These are phyloP conservation scores for Rhagonycha lutea DNA, from an alignment of 2,888 invertebrate genomes.

Conservation along the genomic window DNA sequence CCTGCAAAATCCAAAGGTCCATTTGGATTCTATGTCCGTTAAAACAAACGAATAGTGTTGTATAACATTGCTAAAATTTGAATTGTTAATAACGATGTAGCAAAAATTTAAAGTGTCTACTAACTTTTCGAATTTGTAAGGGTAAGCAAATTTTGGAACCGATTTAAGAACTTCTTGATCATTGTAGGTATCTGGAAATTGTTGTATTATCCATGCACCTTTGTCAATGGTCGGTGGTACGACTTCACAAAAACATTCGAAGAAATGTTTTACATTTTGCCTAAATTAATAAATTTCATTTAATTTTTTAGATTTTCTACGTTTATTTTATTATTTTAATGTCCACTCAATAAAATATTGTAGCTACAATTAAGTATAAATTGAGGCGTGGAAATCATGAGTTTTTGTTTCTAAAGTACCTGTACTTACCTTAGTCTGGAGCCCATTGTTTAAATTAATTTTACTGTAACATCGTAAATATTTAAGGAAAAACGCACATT, in stretches of 20 bases:
- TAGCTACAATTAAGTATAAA: background rate
- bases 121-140: conserved; percentile 79
- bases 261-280: conserved; percentile 77
- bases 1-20: conserved; percentile 96
- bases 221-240: conserved; percentile 68
- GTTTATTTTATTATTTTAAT: background rate
- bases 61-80: conserved; percentile 73
- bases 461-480: conserved; percentile 5
- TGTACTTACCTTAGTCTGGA: conserved; percentile 57
- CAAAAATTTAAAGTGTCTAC: conserved; percentile 44
- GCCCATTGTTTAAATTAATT: conserved; percentile 51
- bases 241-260: conserved; percentile 84
- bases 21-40: conserved; percentile 92
- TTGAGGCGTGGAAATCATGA: background rate
- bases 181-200: conserved; percentile 82
- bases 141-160: conserved; percentile 91
- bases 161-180: conserved; percentile 85
- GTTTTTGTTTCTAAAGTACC: background rate
- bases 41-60: conserved; percentile 97
- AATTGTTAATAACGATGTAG: conserved; percentile 5
- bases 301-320: background rate
- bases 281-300: conserved; percentile 52
- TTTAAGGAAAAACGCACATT: conserved; percentile 11
- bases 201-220: conserved; percentile 75
- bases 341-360: background rate